Conservation (phyloP, 2,797 vertebrate species). For the Sphenodon punctatus region DNA sequence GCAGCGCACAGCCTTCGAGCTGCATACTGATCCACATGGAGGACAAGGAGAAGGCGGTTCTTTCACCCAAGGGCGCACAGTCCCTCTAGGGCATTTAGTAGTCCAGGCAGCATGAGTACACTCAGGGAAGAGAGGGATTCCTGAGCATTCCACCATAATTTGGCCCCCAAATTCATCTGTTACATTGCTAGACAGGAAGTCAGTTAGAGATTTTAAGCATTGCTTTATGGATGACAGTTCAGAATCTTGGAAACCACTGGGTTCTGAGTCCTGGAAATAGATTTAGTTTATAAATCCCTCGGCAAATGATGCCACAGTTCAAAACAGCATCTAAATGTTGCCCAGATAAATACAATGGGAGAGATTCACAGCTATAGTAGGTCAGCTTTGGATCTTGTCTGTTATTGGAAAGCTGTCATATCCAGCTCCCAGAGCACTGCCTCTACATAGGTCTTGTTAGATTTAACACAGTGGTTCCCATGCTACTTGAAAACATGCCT, state of each 20-base stretch:
- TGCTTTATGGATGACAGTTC: background rate
- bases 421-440: no score
- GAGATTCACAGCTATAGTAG: background rate
- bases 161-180: background rate
- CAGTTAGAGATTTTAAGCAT: background rate
- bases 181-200: background rate
- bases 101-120: background rate
- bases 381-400: no score
- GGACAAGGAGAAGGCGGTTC: background rate
- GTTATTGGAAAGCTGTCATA: background rate
- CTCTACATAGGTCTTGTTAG: no score
- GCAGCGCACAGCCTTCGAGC: background rate
- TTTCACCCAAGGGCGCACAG: background rate
- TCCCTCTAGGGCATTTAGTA: background rate
- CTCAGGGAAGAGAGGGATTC: fast-evolving
- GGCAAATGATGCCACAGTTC: background rate
- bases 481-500: no score
- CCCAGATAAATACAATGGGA: background rate
- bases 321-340: background rate
- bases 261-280: background rate
- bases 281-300: background rate
- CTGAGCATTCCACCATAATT: background rate
- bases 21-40: background rate
- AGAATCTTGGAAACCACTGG: background rate
- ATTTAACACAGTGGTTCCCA: no score